phyloP scores from a whole-genome alignment of 2,797 vertebrate species.

The Petrocephalus schoutedeni region DNA sequence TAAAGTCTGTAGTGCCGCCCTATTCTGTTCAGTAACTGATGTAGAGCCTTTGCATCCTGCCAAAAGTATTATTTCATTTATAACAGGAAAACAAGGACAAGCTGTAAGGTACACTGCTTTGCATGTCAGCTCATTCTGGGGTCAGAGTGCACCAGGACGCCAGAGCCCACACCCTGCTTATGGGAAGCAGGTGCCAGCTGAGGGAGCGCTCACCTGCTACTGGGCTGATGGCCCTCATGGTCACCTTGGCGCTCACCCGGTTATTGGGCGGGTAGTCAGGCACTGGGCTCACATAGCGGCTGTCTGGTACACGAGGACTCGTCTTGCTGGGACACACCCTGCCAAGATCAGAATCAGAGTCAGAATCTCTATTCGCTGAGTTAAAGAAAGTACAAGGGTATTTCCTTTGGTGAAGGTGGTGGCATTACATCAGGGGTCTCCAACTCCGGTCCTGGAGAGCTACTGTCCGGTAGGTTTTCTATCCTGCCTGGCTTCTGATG shows the following conservation, averaged over 20 bases:
- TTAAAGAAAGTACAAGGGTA: background rate
- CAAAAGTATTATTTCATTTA: background rate
- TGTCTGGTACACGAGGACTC: slow-evolving; percentile 58
- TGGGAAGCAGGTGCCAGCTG: background rate
- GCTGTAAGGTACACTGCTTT: background rate
- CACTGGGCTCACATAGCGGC: slow-evolving; percentile 62
- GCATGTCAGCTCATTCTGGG: background rate
- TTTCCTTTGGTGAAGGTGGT: background rate
- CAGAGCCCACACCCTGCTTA: no score
- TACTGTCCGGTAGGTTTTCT: no score
- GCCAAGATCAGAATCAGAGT: slow-evolving; percentile 11
- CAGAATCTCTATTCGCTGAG: background rate
- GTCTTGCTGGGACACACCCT: slow-evolving; percentile 74
- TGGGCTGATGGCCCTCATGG: slow-evolving; percentile 67
- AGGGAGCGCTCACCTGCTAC: slow-evolving; percentile 58
- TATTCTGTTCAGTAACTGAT: background rate
- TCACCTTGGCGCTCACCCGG: slow-evolving; percentile 70
- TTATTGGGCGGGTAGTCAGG: slow-evolving; percentile 72
- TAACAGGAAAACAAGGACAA: background rate
- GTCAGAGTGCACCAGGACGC: background rate
- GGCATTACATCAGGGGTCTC: background rate
- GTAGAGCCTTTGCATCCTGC: background rate
- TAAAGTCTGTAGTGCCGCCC: background rate
- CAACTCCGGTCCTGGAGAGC: no score
- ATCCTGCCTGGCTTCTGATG: no score